A percentile compares a stretch with the other conserved stretches of the same genome.
phyloP scores from a whole-genome alignment of 1,140 invertebrate species.

The Drosophila lini region DNA sequence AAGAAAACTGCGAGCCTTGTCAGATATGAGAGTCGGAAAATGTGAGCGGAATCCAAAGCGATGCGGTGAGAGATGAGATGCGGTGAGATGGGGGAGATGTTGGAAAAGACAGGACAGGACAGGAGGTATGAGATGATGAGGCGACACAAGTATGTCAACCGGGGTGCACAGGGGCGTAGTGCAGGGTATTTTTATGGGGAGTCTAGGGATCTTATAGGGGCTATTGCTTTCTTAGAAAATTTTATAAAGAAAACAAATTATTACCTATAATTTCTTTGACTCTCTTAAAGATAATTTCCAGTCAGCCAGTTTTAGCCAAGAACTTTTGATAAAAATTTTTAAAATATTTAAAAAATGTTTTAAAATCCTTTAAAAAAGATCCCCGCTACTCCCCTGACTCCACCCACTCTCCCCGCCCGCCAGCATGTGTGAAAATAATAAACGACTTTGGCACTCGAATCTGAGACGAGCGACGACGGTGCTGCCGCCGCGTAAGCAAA shows the following conservation, averaged over 20 bases:
- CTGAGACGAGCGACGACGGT: conserved; percentile 8
- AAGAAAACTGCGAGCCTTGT: conserved; percentile 37
- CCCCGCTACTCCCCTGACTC: background rate
- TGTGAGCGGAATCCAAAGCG: conserved; percentile 42
- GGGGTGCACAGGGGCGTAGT: background rate
- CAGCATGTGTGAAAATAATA: conserved; percentile 74
- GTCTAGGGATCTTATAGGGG: background rate
- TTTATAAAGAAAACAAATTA: background rate
- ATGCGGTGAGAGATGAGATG: conserved; percentile 17
- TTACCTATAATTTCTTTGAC: background rate
- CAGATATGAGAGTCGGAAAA: conserved; percentile 40
- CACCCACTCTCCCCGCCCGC: background rate
- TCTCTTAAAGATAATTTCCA: background rate
- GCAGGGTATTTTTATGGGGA: background rate
- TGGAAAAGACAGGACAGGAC: background rate
- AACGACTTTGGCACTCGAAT: conserved; percentile 75
- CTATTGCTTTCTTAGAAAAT: background rate
- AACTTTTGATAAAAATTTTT: too few species aligned
- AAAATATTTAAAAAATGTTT: background rate
- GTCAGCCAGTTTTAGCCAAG: background rate
- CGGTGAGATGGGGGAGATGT: conserved; percentile 3
- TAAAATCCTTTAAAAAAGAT: background rate
- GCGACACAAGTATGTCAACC: background rate
- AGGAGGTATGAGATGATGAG: background rate
- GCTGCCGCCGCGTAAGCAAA: conserved; percentile 56